Evolutionary conservation across 37 sponge, comb jelly and placozoan species (phyloP).

Genomic region (Agelas oroides): DNA sequence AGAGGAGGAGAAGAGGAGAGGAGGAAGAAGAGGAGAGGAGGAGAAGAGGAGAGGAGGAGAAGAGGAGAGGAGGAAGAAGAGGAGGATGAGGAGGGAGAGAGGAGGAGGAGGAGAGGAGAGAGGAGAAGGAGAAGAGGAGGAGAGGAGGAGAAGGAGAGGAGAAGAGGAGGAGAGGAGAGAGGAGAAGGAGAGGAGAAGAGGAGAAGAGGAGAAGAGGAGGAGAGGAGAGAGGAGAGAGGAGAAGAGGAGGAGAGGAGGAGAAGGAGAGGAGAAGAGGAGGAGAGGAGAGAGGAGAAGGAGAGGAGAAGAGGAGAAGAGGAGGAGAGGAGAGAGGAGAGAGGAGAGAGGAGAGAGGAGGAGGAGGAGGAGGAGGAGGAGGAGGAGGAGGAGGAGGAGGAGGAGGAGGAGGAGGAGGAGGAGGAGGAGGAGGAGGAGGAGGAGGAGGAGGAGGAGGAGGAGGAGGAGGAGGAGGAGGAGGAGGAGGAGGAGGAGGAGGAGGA

Average conservation of each 20-base stretch:
- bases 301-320: too few relatives aligned
- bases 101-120: too few relatives aligned
- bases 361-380: background rate
- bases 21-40: background rate
- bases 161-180: background rate
- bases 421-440: background rate
- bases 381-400: background rate
- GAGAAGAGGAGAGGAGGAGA: background rate
- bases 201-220: background rate
- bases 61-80: background rate
- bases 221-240: background rate
- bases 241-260: background rate
- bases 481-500: background rate
- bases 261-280: background rate
- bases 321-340: background rate
- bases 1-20: background rate
- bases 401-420: background rate
- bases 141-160: background rate
- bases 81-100: too few relatives aligned
- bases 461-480: background rate
- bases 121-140: background rate
- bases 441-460: background rate
- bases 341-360: background rate
- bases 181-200: background rate
- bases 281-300: background rate